Percentiles rank a stretch among this genome's conserved stretches.
These are phyloP conservation scores for Phaonia tiefii DNA, from an alignment of 2,888 invertebrate genomes.

Conservation along the genomic window DNA sequence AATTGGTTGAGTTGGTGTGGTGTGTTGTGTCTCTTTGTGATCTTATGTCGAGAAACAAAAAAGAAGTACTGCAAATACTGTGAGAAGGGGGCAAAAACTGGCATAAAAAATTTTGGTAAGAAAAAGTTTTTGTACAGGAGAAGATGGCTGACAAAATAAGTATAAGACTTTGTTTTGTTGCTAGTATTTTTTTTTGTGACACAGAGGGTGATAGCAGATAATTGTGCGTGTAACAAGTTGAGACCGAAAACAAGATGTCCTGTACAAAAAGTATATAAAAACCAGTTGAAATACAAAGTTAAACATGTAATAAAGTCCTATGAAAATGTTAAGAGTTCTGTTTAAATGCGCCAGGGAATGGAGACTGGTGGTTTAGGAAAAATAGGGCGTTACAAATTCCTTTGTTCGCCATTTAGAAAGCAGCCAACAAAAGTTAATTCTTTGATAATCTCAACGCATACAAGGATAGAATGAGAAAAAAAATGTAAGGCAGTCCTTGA, in stretches of 20 bases:
- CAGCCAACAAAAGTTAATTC: constrained; percentile 52
- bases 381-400: constrained; percentile 24
- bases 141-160: neutral
- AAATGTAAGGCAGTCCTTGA: constrained; percentile 1
- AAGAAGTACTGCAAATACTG: constrained; percentile 14
- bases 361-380: neutral
- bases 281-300: constrained; percentile 11
- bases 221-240: constrained; percentile 64
- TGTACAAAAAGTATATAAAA: neutral
- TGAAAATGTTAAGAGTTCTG: neutral
- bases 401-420: neutral
- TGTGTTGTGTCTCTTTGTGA: neutral
- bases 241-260: constrained; percentile 1
- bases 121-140: constrained; percentile 3
- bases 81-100: constrained; percentile 9
- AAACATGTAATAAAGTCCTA: constrained; percentile 18
- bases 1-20: neutral
- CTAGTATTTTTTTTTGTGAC: neutral
- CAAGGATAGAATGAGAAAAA: neutral
- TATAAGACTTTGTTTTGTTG: too few species aligned
- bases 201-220: constrained; percentile 25
- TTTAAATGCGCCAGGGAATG: neutral
- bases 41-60: constrained; percentile 14
- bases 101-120: neutral
- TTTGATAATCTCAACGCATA: constrained; percentile 44